Evolutionary conservation across 2,888 invertebrate genomes (phyloP), one percentile per base, ranked within the genome.

Genomic region (Mycalesis mineus): DNA sequence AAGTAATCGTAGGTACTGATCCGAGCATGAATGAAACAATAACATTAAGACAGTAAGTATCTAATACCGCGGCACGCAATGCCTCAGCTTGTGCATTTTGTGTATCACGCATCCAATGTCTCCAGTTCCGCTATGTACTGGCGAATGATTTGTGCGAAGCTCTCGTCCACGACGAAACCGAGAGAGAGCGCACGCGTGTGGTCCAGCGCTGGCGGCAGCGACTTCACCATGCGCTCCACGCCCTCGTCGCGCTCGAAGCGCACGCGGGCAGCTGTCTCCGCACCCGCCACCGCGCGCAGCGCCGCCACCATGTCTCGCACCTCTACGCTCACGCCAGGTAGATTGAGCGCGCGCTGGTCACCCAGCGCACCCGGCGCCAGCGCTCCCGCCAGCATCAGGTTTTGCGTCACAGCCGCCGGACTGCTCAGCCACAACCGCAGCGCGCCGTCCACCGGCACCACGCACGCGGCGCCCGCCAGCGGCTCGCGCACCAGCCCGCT

Each of bases 401-500:
- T 84, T 45, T 64, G 66, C 36, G 86, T 77, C 7, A 74, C 86
- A 5, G 70, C 65, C 3, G 63, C 65, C 42, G 88, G 85, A 49
- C 87, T 82, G 22, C 79, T 68, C 60, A 88, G 61, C 84, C 82
- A 88, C 57, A 87, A 22, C 42, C 73, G 68, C 60, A 73, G 75
- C n/a, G 73, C 73, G 17, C 65, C 62, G 11, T 67, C 65, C 41
- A 88, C 87, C 0, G 88, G 88, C 41, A 80, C 75, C 41, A 68
- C 58, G 2, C 77, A 72, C 28, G 53, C 57, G 28, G 66, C 58
- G 1, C 85, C 84, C 2, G 73, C 70, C 53, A 88, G 67, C 13
- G 88, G 84, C 60, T 86, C 86, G 15, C 88, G 77, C 37, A 88
- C 70, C n/a, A 87, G 69, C 1, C 80, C 84, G 66, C 86, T 86